A percentile compares a stretch with the other conserved stretches of the same genome.
phyloP scores from a whole-genome alignment of 2,888 invertebrate genomes.

The Ypsolopha scabrella region DNA sequence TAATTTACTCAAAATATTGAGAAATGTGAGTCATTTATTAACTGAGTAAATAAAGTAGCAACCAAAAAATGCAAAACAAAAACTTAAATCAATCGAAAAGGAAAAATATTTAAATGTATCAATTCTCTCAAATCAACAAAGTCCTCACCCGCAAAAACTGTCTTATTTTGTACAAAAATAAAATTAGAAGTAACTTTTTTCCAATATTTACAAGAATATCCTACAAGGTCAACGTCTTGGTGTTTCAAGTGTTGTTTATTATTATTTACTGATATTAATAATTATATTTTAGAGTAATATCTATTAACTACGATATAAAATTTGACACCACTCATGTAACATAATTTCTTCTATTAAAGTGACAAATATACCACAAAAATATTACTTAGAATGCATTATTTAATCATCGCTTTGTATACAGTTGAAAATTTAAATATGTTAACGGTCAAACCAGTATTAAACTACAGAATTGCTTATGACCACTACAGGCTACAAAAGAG shows the following conservation, averaged over 20 bases:
- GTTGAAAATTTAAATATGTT: no score
- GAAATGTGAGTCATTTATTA: no score
- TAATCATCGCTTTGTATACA: background rate
- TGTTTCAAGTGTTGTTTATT: slow-evolving; percentile 41
- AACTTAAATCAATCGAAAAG: no score
- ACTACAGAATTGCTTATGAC: no score
- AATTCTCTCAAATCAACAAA: no score
- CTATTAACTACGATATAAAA: slow-evolving; percentile 47
- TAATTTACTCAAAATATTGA: no score
- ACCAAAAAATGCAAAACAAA: no score
- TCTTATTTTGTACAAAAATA: slow-evolving; percentile 32
- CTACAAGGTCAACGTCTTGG: slow-evolving; percentile 25
- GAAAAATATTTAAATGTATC: no score
- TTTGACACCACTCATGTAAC: slow-evolving; percentile 41
- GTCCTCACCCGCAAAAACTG: no score
- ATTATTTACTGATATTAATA: slow-evolving; percentile 37
- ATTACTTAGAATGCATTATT: background rate
- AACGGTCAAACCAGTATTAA: no score
- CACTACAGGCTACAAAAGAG: no score
- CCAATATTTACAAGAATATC: slow-evolving; percentile 29
- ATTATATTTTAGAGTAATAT: slow-evolving; percentile 10
- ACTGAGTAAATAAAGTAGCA: no score
- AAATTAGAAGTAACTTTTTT: slow-evolving; percentile 21
- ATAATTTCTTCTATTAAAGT: background rate
- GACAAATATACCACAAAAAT: background rate